phyloP scores from a whole-genome alignment of 2,888 invertebrate genomes.

The Strigamia transsilvanica region DNA sequence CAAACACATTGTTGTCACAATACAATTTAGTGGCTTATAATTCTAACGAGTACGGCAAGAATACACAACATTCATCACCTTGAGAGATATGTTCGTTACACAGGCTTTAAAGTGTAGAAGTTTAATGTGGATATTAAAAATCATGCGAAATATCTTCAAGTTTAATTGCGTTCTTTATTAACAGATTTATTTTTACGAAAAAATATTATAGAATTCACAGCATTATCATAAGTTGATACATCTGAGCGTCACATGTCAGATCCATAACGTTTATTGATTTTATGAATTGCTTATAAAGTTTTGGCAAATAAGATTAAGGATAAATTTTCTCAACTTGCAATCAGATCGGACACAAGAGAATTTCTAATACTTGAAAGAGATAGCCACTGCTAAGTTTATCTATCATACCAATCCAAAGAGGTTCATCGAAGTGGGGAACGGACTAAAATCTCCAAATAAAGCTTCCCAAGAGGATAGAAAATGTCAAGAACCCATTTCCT shows the following conservation, averaged over 20 bases:
- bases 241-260: too few relatives aligned
- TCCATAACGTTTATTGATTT: background rate
- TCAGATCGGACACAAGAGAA: conserved; percentile 14
- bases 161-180: background rate
- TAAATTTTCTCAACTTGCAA: background rate
- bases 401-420: conserved; percentile 29
- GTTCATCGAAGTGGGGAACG: background rate
- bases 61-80: background rate
- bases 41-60: too few relatives aligned
- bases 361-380: conserved; percentile 12
- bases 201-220: too few relatives aligned
- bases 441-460: conserved; percentile 33
- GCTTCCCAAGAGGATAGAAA: background rate
- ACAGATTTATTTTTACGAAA: background rate
- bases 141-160: conserved; percentile 5
- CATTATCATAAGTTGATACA: too few relatives aligned
- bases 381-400: conserved; percentile 24
- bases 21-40: too few relatives aligned
- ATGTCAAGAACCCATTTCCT: conserved; percentile 41
- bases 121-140: background rate
- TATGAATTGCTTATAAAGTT: background rate
- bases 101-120: background rate
- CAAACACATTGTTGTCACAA: too few relatives aligned
- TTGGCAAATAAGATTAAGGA: background rate
- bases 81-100: background rate